phyloP scores from a whole-genome alignment of 2,113 vertebrate genomes.

The Pantherophis guttatus region DNA sequence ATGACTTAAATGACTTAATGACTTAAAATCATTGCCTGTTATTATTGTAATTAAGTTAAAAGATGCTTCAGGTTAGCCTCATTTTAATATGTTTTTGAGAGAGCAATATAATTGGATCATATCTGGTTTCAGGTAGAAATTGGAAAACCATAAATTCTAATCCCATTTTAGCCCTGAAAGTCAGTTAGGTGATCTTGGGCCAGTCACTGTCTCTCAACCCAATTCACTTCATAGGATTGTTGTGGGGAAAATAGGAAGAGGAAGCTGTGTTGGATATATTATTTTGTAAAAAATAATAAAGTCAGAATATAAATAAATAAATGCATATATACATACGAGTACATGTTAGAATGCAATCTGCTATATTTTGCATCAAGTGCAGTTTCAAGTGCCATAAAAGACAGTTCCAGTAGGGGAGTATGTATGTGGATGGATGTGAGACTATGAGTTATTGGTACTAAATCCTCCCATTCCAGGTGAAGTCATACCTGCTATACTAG shows the following conservation, averaged over 20 bases:
- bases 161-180: background rate
- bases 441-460: background rate
- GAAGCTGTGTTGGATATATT: no score
- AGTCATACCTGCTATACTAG: background rate
- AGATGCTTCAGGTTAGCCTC: background rate
- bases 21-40: background rate
- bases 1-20: no score
- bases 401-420: background rate
- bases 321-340: background rate
- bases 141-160: background rate
- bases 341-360: background rate
- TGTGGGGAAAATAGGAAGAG: no score
- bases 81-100: background rate
- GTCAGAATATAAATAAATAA: no score
- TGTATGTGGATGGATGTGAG: background rate
- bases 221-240: no score
- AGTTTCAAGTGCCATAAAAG: background rate
- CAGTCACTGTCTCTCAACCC: no score
- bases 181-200: no score
- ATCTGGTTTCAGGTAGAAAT: background rate
- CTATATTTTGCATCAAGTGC: background rate
- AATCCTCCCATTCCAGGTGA: background rate
- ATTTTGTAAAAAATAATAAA: no score
- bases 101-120: background rate
- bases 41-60: background rate